Evolutionary conservation across 2,888 invertebrate genomes (phyloP), one percentile per base, ranked within the genome.

Genomic region (Eupithecia centaureata): DNA sequence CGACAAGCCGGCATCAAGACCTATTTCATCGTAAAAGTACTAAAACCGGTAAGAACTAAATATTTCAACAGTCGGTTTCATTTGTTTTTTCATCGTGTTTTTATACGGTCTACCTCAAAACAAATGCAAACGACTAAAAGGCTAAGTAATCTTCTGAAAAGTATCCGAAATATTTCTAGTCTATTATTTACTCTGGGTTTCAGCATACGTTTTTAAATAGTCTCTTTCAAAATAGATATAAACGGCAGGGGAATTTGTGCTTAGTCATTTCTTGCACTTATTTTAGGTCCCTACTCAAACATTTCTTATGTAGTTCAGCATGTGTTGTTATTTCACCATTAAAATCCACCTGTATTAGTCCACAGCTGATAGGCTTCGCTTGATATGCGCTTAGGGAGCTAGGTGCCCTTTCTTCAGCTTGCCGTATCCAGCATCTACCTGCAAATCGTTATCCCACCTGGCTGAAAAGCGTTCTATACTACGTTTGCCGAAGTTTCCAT

Each of bases 1-100:
- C 94, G 97, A 60, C 96, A 96, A 84, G 97, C 98, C 5, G 97
- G 98, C 69, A 95, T 98, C 79, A 97, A 97, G 89, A 98, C 98
- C 4, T 98, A 96, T 92, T 98, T 98, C 90, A 98, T 99, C 78
- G 96, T 96, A 47, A 95, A 95, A 86, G 97, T 98, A 66, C 91
- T 98, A 60, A 97, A 96, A 88, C 97, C 97, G 81, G 96, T 96
- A 88, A 94, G 95, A 58, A 47, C 25, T 22, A 25, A 8, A 28
- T 33, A 42, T 56, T n/a, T 63, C 4, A 54, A n/a, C n/a, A 28
- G 7, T 5, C 5, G 12, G n/a, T 27, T n/a, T 52, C 18, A 56
- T 30, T 27, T 52, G 22, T 22, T 52, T 52, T 25, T 52, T 25
- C 12, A 52, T 13, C 7, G 27, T 27, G 15, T 27, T 25, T 25